Evolutionary conservation across 2,888 invertebrate species (phyloP), one percentile per base, ranked within the genome.

Genomic region (Macaria notata): DNA sequence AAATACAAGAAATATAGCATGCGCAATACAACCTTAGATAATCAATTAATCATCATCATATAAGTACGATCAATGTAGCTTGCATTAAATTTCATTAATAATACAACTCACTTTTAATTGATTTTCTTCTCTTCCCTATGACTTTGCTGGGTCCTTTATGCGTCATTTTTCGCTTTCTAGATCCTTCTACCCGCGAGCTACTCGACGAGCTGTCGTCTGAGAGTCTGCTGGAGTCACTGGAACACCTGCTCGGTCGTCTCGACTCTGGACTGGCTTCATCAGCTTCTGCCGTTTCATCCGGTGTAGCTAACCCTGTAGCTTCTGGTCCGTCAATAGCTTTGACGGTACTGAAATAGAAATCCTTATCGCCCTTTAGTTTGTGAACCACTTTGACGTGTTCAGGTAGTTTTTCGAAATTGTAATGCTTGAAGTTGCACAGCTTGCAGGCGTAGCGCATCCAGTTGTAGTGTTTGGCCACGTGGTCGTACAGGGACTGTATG

Each of bases 371-470:
- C 53, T 92, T 93, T 38, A 94, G 85, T 67, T 93, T 92, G 73
- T 95, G 95, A 0, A 92, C 88, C 61, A 92, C 87, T 65, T 92
- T 93, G 1, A 94, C 92, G 73, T 96, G 96, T 60, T 93, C 93
- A 1, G 94, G 92, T 46, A 95, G 92, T 64, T 94, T 94, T 48
- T 92, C 92, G 66, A 94, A 94, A 9, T 92, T 85, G 66, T 94
- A 95, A 59, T 94, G 93, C 72, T 94, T 94, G 72, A 93, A 96
- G 50, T 93, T 92, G 79, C 97, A 97, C 19, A 94, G 81, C 71
- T 94, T 94, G 75, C 97, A 97, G 55, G 95, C 94, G 75, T 94
- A 97, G 33, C 95, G 92, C 70, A 94, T 93, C 94, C 95, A 95
- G 59, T 94, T 94, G 59, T 94, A 93, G 75, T 96, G 95, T 4